Base-by-base conservation (phyloP, 2,113 vertebrate genomes). In the Actinemys pallida region DNA sequence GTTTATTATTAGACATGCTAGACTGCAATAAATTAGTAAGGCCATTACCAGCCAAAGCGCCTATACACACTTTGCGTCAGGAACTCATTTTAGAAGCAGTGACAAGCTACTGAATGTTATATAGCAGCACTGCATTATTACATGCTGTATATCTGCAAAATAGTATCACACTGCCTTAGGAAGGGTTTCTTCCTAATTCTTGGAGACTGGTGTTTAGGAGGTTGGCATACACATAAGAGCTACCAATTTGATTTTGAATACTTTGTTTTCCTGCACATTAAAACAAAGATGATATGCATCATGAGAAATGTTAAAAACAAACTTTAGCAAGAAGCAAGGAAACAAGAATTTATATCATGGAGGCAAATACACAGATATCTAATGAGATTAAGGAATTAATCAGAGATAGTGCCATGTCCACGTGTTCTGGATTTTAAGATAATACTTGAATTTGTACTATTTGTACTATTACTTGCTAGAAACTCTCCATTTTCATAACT, bases 1-100 rank as follows among this genome's bases (percentile, higher is more conserved):
- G 91, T 89, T 93, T 96, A 97, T 97, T 96, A 90, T 83, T 97
- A 96, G 94, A 93, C 87, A 42, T 79, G 39, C n/a, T 93, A 88
- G 91, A 24, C 87, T 47, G 52, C 47, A 13, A 0, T 96, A 93
- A 96, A 96, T 96, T 96, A 97, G 54, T 0, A 14, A 89, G 89
- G 65, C n/a, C 92, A 94, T 96, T 98, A 96, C 87, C 69, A 96
- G 54, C 35, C 45, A 88, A 93, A 97, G 78, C 47, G 50, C 52
- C 45, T 3, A 50, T 91, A 78, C 45, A 78, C 5, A 85, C 22
- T 90, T 94, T 69, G 81, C 92, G 57, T 93, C 86, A 97, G 82
- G 78, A 96, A 72, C 35, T 91, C 89, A 87, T 96, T 97, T 96
- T 72, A 7, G 89, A 56, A 92, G 80, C 31, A 69, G 31, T 81